These are phyloP conservation scores for Centropristis striata DNA, from an alignment of 2,113 vertebrate genomes.

Conservation along the genomic window DNA sequence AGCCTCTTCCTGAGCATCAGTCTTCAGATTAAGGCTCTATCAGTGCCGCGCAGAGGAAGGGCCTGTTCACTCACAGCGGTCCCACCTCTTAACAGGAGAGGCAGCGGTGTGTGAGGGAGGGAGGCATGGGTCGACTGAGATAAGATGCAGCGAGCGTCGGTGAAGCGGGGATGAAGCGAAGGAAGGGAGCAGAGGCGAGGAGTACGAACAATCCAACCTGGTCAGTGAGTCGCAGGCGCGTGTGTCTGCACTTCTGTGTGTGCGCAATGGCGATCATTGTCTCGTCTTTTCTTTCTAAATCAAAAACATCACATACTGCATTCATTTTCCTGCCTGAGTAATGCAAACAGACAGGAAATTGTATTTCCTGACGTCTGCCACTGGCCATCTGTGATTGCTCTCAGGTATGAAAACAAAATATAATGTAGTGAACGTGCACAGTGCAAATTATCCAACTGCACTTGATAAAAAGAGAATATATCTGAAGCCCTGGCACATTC, in stretches of 20 bases:
- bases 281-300: slow-evolving; percentile 36
- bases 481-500: slow-evolving; percentile 29
- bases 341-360: slow-evolving; percentile 31
- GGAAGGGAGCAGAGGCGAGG: neutral
- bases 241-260: neutral
- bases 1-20: slow-evolving; percentile 70
- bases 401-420: slow-evolving; percentile 29
- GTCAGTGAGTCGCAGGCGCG: slow-evolving; percentile 24
- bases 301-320: slow-evolving; percentile 19
- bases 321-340: slow-evolving; percentile 8
- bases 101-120: slow-evolving; percentile 55
- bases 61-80: slow-evolving; percentile 61
- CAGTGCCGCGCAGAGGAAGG: slow-evolving; percentile 66
- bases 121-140: slow-evolving; percentile 73
- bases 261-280: slow-evolving; percentile 14
- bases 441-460: slow-evolving; percentile 9
- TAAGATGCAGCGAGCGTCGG: slow-evolving; percentile 48
- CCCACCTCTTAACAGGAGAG: slow-evolving; percentile 61
- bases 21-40: slow-evolving; percentile 76
- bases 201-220: slow-evolving; percentile 15
- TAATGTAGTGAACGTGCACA: neutral
- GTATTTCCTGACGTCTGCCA: slow-evolving; percentile 22
- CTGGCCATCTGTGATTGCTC: slow-evolving; percentile 24
- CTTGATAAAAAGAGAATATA: slow-evolving; percentile 12
- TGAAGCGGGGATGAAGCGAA: slow-evolving; percentile 33